A percentile compares a stretch with the other conserved stretches of the same genome.
These are phyloP conservation scores for Ciconia maguari DNA, from an alignment of 2,113 vertebrate genomes.

Conservation along the genomic window DNA sequence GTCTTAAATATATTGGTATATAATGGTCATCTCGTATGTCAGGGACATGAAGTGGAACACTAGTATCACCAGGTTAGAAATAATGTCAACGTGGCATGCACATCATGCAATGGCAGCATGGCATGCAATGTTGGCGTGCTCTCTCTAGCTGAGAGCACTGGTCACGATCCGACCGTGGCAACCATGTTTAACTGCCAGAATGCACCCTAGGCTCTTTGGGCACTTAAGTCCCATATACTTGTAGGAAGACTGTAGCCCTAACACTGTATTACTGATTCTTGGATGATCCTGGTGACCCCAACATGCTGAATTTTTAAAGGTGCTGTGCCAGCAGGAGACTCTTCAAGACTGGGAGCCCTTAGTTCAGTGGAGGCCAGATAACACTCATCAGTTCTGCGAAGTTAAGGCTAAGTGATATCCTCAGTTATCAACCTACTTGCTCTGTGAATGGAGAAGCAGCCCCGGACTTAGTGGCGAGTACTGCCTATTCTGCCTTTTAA, in stretches of 20 bases:
- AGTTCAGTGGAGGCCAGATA: not conserved
- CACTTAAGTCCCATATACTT: not conserved
- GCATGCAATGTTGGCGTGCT: no score
- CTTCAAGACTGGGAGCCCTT: not conserved
- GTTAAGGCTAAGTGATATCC: not conserved
- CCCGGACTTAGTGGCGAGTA: not conserved
- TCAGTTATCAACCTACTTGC: not conserved
- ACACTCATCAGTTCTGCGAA: not conserved
- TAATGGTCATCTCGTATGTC: not conserved
- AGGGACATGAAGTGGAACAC: not conserved
- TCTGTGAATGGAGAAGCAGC: not conserved
- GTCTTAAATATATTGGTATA: not conserved
- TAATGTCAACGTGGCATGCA: no score
- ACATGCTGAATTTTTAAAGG: not conserved
- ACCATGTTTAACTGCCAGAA: not conserved
- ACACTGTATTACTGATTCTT: not conserved
- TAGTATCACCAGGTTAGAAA: not conserved
- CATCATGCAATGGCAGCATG: no score
- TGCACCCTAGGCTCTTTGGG: not conserved
- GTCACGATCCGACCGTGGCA: fast-evolving
- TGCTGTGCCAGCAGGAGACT: not conserved
- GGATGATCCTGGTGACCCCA: not conserved
- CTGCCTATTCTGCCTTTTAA: not conserved
- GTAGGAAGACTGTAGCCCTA: not conserved
- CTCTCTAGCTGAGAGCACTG: not conserved